phyloP scores from a whole-genome alignment of 2,888 invertebrate species.

The Psylliodes chrysocephalus region DNA sequence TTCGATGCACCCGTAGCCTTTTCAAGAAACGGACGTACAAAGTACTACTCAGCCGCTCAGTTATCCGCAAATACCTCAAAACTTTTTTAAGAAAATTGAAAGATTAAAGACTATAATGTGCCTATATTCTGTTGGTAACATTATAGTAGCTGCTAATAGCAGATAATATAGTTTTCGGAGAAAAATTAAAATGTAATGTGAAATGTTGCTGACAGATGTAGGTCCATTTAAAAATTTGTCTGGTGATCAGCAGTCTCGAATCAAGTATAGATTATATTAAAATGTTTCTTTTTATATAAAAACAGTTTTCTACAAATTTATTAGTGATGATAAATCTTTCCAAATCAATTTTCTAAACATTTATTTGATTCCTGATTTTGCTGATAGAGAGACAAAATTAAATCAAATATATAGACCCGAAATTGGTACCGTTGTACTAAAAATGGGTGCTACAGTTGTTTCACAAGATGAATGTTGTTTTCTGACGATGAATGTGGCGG shows the following conservation, averaged over 20 bases:
- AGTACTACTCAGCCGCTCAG: constrained; percentile 57
- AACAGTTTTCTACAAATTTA: too few species aligned
- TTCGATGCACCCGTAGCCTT: constrained; percentile 54
- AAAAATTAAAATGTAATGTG: background rate
- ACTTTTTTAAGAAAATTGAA: constrained; percentile 34
- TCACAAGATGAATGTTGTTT: constrained; percentile 37
- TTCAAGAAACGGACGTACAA: constrained; percentile 61
- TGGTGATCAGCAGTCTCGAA: background rate
- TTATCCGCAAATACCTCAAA: constrained; percentile 58
- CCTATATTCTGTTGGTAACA: background rate
- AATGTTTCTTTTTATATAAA: too few species aligned
- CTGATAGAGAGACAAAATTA: background rate
- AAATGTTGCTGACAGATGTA: background rate
- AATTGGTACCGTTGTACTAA: constrained; percentile 22
- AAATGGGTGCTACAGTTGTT: constrained; percentile 27
- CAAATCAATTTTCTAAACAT: too few species aligned
- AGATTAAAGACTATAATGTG: background rate
- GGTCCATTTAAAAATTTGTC: background rate
- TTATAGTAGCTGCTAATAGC: background rate
- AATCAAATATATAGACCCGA: constrained; percentile 27
- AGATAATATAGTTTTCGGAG: background rate
- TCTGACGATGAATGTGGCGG: constrained; percentile 56
- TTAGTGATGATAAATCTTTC: too few species aligned
- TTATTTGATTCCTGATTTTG: too few species aligned
- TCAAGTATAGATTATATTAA: too few species aligned